These are phyloP conservation scores for Drosophila tristis DNA, from an alignment of 1,140 invertebrate genomes.

Conservation along the genomic window DNA sequence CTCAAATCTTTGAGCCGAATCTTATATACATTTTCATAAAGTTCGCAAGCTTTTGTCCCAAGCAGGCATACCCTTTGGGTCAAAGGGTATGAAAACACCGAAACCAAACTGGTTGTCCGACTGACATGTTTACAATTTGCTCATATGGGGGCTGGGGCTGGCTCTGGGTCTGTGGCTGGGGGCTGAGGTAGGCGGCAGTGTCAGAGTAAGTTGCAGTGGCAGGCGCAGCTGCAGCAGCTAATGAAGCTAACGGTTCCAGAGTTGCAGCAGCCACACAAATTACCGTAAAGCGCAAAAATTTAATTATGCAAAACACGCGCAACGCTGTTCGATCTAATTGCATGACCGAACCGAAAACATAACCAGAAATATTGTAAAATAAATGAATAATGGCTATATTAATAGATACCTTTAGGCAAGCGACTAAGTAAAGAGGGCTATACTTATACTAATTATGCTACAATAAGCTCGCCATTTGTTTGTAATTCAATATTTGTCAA, in stretches of 20 bases:
- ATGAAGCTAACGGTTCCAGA: constrained; percentile 75
- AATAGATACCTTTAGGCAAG: constrained; percentile 13
- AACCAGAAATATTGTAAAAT: constrained; percentile 29
- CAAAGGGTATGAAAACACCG: constrained; percentile 18
- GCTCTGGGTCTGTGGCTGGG: not conserved
- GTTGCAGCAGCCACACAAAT: constrained; percentile 45
- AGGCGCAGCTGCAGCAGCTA: constrained; percentile 60
- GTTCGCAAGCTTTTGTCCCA: too few relatives aligned
- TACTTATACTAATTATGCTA: too few relatives aligned
- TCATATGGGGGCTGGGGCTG: constrained; percentile 30
- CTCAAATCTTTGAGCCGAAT: not conserved
- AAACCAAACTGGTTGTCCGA: constrained; percentile 67
- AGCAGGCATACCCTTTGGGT: too few relatives aligned
- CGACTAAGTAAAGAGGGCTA: too few relatives aligned
- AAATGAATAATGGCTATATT: constrained; percentile 49
- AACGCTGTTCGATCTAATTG: constrained; percentile 73
- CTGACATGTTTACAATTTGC: constrained; percentile 61
- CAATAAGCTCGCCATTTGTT: too few relatives aligned
- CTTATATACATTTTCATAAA: too few relatives aligned
- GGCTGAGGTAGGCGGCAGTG: constrained; percentile 49
- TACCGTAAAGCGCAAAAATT: constrained; percentile 70
- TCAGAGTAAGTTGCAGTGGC: constrained; percentile 9
- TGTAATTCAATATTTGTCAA: too few relatives aligned
- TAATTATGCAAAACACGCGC: constrained; percentile 80
- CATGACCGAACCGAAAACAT: constrained; percentile 39